Percentiles rank a stretch among this genome's conserved stretches.
phyloP scores from a whole-genome alignment of 2,888 invertebrate species.

The Drosophila bunnanda region DNA sequence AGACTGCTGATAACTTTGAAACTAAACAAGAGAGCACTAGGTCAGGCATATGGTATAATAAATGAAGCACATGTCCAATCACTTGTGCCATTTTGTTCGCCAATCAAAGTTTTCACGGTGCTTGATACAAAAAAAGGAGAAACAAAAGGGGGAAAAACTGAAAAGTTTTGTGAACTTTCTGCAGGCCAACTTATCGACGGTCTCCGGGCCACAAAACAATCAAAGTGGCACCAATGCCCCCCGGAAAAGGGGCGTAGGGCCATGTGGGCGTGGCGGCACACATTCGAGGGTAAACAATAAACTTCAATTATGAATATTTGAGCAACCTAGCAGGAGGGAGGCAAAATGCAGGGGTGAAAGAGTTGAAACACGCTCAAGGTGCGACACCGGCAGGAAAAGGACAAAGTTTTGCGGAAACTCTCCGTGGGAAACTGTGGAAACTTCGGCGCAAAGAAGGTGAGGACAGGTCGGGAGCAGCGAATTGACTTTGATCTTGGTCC shows the following conservation, averaged over 20 bases:
- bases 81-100: constrained; percentile 42
- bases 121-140: constrained; percentile 17
- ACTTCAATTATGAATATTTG: constrained; percentile 77
- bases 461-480: constrained; percentile 47
- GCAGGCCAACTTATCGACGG: constrained; percentile 53
- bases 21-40: constrained; percentile 1
- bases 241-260: constrained; percentile 18
- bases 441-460: constrained; percentile 44
- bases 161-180: constrained; percentile 45
- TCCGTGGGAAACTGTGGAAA: constrained; percentile 47
- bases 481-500: constrained; percentile 74
- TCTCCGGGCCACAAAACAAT: constrained; percentile 70
- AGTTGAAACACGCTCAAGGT: constrained; percentile 48
- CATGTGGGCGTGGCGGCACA: constrained; percentile 40
- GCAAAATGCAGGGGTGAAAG: constrained; percentile 51
- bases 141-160: constrained; percentile 25
- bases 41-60: constrained; percentile 21
- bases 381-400: constrained; percentile 52
- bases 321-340: constrained; percentile 14
- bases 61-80: constrained; percentile 44
- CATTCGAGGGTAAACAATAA: constrained; percentile 63
- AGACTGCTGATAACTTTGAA: constrained; percentile 12
- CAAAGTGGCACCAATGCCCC: constrained; percentile 52
- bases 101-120: constrained; percentile 43
- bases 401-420: constrained; percentile 65